Percentiles rank a stretch among this genome's conserved stretches.
Conservation (phyloP, 1,140 invertebrate species). For the Latrodectus geometricus region DNA sequence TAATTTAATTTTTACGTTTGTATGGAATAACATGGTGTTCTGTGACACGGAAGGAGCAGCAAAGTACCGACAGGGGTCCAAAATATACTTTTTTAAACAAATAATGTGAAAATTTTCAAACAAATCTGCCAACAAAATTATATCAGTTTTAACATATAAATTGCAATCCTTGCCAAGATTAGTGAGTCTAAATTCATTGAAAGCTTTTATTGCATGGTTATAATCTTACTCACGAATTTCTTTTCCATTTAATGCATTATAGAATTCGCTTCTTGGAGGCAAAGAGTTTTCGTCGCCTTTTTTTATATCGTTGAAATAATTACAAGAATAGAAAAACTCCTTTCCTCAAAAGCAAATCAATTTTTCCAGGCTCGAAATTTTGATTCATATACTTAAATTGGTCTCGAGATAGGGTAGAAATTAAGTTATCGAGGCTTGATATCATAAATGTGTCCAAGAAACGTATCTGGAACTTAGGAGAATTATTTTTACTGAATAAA, state of each 20-base stretch:
- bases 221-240: constrained; percentile 5
- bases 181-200: not conserved
- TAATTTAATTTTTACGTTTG: not conserved
- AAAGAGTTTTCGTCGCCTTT: constrained; percentile 3
- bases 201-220: constrained; percentile 7
- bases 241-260: not conserved
- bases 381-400: not conserved
- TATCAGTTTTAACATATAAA: constrained; percentile 12
- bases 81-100: not conserved
- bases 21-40: constrained; percentile 15
- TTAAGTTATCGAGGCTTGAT: not conserved
- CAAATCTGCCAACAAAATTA: constrained; percentile 7
- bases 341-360: not conserved
- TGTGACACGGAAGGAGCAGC: not conserved
- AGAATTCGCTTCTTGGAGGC: not conserved
- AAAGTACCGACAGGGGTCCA: not conserved
- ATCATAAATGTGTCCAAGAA: not conserved
- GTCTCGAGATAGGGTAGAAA: not conserved
- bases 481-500: not conserved
- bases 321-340: constrained; percentile 5
- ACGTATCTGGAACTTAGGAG: not conserved
- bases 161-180: constrained; percentile 7
- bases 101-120: constrained; percentile 19
- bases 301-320: not conserved
- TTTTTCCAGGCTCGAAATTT: not conserved